Evolutionary conservation across 2,888 invertebrate species (phyloP).

Genomic region (Phragmatobia fuliginosa): DNA sequence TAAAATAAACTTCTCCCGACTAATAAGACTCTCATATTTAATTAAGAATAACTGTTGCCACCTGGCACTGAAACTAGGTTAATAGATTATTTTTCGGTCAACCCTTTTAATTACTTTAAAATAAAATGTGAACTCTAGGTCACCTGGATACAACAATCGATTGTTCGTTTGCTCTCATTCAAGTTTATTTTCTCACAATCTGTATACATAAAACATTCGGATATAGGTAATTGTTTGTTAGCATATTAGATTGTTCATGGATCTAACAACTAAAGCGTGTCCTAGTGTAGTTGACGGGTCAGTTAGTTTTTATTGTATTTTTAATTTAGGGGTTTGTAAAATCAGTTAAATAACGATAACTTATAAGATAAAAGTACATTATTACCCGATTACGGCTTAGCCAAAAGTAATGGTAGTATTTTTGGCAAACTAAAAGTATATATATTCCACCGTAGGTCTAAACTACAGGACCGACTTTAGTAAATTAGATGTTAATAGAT

Average conservation of each 20-base stretch:
- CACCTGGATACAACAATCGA: constrained; percentile 31
- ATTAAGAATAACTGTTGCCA: constrained; percentile 55
- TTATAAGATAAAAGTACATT: too few species aligned
- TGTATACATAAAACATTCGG: constrained; percentile 2
- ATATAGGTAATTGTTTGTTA: constrained; percentile 28
- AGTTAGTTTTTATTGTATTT: too few species aligned
- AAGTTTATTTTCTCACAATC: constrained; percentile 5
- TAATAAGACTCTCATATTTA: constrained; percentile 53
- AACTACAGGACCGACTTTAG: too few species aligned
- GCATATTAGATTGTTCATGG: constrained; percentile 29
- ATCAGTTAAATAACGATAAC: too few species aligned
- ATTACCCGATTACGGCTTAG: too few species aligned
- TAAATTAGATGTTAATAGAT: too few species aligned
- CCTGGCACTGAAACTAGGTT: constrained; percentile 53
- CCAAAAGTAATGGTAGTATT: too few species aligned
- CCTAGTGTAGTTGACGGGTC: constrained; percentile 16
- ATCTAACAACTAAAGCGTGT: constrained; percentile 24
- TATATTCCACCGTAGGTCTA: too few species aligned
- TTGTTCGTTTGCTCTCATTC: constrained; percentile 22
- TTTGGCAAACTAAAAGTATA: too few species aligned
- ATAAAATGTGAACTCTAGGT: constrained; percentile 35
- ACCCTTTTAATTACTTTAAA: constrained; percentile 29
- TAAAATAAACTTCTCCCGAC: constrained; percentile 37
- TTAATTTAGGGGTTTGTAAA: too few species aligned
- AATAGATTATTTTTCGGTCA: constrained; percentile 50